Conservation (phyloP, 1,140 invertebrate species). For the Brachystomella parvula region DNA sequence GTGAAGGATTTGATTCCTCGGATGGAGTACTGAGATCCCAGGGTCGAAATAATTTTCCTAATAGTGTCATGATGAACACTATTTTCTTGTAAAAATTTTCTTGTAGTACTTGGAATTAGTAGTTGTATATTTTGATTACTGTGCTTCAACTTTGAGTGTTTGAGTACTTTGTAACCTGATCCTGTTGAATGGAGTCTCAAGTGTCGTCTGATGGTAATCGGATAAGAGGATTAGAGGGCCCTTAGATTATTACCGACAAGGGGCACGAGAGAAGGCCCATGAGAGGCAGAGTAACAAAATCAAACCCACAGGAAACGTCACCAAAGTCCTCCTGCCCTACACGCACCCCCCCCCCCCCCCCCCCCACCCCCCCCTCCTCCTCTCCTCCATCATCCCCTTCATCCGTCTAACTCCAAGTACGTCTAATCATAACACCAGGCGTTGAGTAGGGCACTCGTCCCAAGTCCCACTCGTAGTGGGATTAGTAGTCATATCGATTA, state of each 20-base stretch:
- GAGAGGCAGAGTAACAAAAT: slow-evolving; percentile 9
- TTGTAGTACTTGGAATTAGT: neutral
- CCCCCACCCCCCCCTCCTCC: too few species aligned
- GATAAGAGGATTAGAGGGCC: slow-evolving; percentile 37
- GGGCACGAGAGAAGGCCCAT: slow-evolving; percentile 34
- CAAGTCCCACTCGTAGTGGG: too few species aligned
- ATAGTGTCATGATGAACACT: slow-evolving; percentile 27
- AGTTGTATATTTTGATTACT: neutral
- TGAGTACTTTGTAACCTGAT: neutral
- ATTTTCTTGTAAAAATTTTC: neutral
- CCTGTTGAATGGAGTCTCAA: neutral
- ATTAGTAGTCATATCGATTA: too few species aligned
- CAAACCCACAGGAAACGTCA: too few species aligned
- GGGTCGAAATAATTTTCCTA: slow-evolving; percentile 38
- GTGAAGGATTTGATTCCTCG: too few species aligned
- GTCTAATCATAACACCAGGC: too few species aligned
- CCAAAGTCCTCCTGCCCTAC: too few species aligned
- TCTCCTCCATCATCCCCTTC: too few species aligned
- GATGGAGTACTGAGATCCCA: slow-evolving; percentile 34
- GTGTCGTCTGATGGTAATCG: slow-evolving; percentile 26
- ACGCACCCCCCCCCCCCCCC: slow-evolving; percentile 22
- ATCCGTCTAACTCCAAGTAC: too few species aligned
- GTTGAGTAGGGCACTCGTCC: too few species aligned
- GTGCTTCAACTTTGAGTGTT: neutral
- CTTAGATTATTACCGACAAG: slow-evolving; percentile 30